These are phyloP conservation scores for Cabera pusaria DNA, from an alignment of 2,888 invertebrate genomes.

Conservation along the genomic window DNA sequence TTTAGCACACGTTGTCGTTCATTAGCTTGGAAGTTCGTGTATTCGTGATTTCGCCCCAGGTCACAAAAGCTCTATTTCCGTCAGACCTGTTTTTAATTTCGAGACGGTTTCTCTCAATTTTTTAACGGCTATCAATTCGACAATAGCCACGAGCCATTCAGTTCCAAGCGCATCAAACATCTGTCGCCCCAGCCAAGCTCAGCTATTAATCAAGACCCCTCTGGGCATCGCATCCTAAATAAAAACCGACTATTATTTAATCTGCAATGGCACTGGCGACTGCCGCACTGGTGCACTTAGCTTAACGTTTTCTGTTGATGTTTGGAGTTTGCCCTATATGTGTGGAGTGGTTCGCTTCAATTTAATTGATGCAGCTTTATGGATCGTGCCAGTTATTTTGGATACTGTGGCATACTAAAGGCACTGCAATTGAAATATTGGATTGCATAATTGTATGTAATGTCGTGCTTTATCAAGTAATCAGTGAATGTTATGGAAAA, in stretches of 20 bases:
- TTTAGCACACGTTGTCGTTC: no score
- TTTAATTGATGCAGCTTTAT: no score
- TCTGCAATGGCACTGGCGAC: slow-evolving; percentile 20
- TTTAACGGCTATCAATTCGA: slow-evolving; percentile 48
- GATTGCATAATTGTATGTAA: no score
- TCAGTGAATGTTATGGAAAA: no score
- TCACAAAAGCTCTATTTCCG: slow-evolving; percentile 5
- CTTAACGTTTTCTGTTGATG: slow-evolving; percentile 26
- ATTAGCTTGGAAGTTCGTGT: no score
- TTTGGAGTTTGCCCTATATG: slow-evolving; percentile 1
- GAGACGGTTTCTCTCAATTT: slow-evolving; percentile 21
- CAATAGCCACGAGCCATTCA: slow-evolving; percentile 63
- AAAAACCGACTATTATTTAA: slow-evolving; percentile 32
- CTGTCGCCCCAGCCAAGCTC: slow-evolving; percentile 66
- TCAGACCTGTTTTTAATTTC: slow-evolving; percentile 20
- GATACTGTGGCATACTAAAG: no score
- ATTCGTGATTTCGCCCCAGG: slow-evolving; percentile 1
- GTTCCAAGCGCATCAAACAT: slow-evolving; percentile 60
- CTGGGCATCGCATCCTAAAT: slow-evolving; percentile 47
- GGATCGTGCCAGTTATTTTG: no score
- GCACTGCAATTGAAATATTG: no score
- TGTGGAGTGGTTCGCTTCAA: neutral
- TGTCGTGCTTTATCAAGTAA: no score
- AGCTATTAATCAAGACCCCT: slow-evolving; percentile 71
- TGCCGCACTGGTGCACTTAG: slow-evolving; percentile 36